Percentiles rank a stretch among this genome's conserved stretches.
Conservation (phyloP, 2,113 vertebrate species). For the Pluvianellus socialis region DNA sequence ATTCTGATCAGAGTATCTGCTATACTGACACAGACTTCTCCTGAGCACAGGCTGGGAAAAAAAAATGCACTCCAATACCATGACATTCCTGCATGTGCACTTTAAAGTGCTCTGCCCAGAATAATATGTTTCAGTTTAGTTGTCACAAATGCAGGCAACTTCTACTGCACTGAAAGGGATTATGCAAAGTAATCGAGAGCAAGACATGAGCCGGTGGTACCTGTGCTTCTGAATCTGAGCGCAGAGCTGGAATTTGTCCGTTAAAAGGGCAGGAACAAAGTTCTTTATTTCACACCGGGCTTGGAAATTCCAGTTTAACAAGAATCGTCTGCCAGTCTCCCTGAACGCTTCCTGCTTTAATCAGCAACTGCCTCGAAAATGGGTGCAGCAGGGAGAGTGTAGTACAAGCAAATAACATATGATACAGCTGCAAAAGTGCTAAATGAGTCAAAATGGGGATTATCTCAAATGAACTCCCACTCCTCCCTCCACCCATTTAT, state of each 20-base stretch:
- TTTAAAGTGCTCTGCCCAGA: not conserved
- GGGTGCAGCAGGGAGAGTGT: not conserved
- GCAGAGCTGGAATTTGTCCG: not conserved
- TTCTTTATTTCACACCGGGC: not conserved
- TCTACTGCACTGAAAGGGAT: not conserved
- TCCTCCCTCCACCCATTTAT: not conserved
- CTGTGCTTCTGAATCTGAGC: not conserved
- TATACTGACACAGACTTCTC: not conserved
- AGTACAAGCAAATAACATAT: not conserved
- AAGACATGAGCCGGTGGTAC: accelerated
- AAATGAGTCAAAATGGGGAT: not conserved
- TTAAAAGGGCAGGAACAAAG: conserved; percentile 5
- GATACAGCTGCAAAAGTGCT: not conserved
- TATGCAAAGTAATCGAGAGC: not conserved
- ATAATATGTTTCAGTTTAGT: not conserved
- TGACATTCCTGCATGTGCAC: not conserved
- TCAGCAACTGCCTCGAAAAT: not conserved
- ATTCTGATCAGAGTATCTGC: not conserved
- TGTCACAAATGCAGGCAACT: not conserved
- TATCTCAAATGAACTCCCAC: not conserved
- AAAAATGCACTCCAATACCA: not conserved
- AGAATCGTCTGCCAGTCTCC: not conserved
- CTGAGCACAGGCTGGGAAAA: not conserved
- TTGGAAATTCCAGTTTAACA: conserved; percentile 47
- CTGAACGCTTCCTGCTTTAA: conserved; percentile 17